These are phyloP conservation scores for Agonopterix heracliana DNA, from an alignment of 2,888 invertebrate species.

Conservation along the genomic window DNA sequence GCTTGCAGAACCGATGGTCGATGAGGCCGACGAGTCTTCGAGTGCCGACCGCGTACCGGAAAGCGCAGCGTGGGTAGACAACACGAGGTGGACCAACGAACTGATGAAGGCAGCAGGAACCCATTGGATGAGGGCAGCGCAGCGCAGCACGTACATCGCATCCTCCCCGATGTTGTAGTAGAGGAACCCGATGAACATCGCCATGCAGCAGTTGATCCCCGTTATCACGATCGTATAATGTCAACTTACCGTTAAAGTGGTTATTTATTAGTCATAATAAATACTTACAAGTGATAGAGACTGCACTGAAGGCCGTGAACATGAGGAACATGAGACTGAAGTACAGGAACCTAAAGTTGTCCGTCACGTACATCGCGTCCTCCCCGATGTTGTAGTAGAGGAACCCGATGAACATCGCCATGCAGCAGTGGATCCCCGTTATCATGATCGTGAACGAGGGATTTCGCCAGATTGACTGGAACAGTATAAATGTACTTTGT, in stretches of 20 bases:
- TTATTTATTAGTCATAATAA: too few relatives aligned
- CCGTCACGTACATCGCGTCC: slow-evolving; percentile 86
- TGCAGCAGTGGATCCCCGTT: slow-evolving; percentile 84
- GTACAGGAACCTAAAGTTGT: slow-evolving; percentile 93
- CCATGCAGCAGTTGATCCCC: slow-evolving; percentile 86
- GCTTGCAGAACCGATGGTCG: too few relatives aligned
- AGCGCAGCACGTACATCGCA: slow-evolving; percentile 85
- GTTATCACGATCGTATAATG: slow-evolving; percentile 83
- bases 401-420: slow-evolving; percentile 88
- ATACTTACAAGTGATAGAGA: slow-evolving; percentile 91
- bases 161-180: slow-evolving; percentile 93
- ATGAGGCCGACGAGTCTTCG: too few relatives aligned
- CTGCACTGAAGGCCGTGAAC: slow-evolving; percentile 95
- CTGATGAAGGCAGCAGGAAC: too few relatives aligned
- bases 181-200: slow-evolving; percentile 86
- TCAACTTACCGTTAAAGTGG: too few relatives aligned
- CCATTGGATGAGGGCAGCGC: too few relatives aligned
- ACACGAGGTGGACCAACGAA: too few relatives aligned
- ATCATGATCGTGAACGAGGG: slow-evolving; percentile 85
- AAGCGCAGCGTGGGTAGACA: too few relatives aligned
- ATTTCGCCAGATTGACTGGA: slow-evolving; percentile 79
- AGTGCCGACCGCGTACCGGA: too few relatives aligned
- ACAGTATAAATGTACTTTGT: slow-evolving; percentile 11
- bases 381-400: slow-evolving; percentile 92
- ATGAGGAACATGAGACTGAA: slow-evolving; percentile 95